Evolutionary conservation across 2,888 invertebrate species (phyloP), one percentile per base, ranked within the genome.

Genomic region (Eristalis pertinax): DNA sequence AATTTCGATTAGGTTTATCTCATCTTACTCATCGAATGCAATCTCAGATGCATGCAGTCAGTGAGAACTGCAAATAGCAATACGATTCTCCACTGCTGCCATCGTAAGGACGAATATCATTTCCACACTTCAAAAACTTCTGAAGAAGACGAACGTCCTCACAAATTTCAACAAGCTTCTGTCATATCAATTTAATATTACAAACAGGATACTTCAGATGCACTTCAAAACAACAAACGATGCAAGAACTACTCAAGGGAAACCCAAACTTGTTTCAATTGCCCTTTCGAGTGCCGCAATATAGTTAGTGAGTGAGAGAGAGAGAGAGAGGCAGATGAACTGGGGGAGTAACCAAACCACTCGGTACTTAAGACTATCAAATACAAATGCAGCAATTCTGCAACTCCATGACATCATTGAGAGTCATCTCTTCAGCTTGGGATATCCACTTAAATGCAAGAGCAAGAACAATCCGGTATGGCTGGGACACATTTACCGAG

Each of bases 191-290:
- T 35, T 69, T 63, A 43, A 65, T 38, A 72, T 58, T 78, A 38
- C 70, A 72, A 78, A 65, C 29, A 58, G 58, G 22, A 60, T 24
- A 29, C 70, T 78, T 72, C 56, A 63, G 24, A 19, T 58, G n/a
- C 26, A 70, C 70, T 78, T 41, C 35, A 64, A 58, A 35, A 78
- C 38, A 70, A 70, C 32, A 67, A 67, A 67, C 32, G 29, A 68
- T 68, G 41, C 29, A 43, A 35, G 60, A 62, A 24, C 22, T 68
- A 68, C 50, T 76, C 26, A 68, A 11, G 29, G 62, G 32, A 50
- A 62, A 76, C 43, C 68, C 43, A 50, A 62, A 76, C 35, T 62
- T 68, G 76, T 50, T 76, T 76, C 62, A 76, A 62, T 77, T 70
- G 56, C 70, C 38, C 4, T 29, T 41, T 68, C n/a, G 50, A 69